Conservation (phyloP, 2,113 vertebrate genomes). For the Phalacrocorax brasilianus region DNA sequence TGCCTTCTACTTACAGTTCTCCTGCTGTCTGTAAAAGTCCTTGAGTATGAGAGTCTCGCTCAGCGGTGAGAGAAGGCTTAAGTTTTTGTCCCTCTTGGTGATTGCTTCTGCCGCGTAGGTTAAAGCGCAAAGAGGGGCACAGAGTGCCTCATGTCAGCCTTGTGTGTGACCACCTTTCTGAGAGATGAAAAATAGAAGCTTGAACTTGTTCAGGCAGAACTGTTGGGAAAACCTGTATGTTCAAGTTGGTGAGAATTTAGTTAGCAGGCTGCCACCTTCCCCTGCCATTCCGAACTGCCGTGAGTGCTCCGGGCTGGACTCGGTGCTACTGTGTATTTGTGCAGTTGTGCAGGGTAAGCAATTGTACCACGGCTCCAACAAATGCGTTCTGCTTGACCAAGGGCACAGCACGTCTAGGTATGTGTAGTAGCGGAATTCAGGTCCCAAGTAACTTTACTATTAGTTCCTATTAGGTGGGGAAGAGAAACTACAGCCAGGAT, state of each 20-base stretch:
- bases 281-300: rapidly evolving
- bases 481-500: not conserved
- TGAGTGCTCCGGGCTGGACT: not conserved
- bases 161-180: not conserved
- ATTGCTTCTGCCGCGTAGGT: not conserved
- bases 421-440: not conserved
- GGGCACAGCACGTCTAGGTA: not conserved
- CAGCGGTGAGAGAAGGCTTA: not conserved
- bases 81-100: not conserved
- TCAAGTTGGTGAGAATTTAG: not conserved
- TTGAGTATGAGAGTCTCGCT: too few species aligned
- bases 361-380: not conserved
- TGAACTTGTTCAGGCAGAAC: not conserved
- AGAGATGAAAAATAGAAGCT: not conserved
- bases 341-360: not conserved
- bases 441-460: not conserved
- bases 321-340: rapidly evolving
- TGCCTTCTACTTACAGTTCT: not conserved
- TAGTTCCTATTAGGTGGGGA: not conserved
- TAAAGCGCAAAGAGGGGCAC: not conserved
- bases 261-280: not conserved
- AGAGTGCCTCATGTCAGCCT: not conserved
- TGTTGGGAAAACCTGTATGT: not conserved
- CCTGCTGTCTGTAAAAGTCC: not conserved
- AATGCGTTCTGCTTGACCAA: not conserved